Evolutionary conservation across 2,888 invertebrate genomes (phyloP).

Genomic region (Sinohyriopsis cumingii): DNA sequence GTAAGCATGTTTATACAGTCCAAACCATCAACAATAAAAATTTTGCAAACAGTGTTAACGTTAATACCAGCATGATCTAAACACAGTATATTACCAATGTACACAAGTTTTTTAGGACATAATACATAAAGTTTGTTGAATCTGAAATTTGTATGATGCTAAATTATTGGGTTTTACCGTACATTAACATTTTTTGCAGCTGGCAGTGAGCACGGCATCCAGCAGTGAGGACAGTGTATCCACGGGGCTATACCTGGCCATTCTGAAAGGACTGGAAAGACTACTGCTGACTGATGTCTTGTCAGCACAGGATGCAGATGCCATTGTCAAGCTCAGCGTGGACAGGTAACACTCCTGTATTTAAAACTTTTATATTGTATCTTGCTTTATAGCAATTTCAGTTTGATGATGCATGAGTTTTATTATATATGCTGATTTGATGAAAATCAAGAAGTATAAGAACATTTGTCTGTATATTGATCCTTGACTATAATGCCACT

Average conservation of each 20-base stretch:
- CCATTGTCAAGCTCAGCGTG: constrained; percentile 69
- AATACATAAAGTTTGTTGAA: too few relatives aligned
- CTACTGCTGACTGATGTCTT: constrained; percentile 75
- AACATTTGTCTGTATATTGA: background rate
- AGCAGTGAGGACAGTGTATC: constrained; percentile 66
- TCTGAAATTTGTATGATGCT: too few relatives aligned
- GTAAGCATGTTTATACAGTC: too few relatives aligned
- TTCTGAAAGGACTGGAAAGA: constrained; percentile 81
- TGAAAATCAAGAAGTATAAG: background rate
- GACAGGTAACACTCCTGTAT: constrained; percentile 60
- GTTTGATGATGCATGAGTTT: background rate
- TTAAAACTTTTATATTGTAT: background rate
- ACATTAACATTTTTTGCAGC: constrained; percentile 34
- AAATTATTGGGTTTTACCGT: too few relatives aligned
- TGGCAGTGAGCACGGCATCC: constrained; percentile 63
- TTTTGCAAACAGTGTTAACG: too few relatives aligned
- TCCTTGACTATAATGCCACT: too few relatives aligned
- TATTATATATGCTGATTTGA: background rate
- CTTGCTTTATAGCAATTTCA: background rate
- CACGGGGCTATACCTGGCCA: constrained; percentile 63
- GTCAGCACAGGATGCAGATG: constrained; percentile 58
- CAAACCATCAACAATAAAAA: too few relatives aligned
- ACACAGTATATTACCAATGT: too few relatives aligned
- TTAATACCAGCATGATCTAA: too few relatives aligned
- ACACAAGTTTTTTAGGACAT: too few relatives aligned